A percentile compares a stretch with the other conserved stretches of the same genome.
Conservation (phyloP, 1,140 invertebrate genomes). For the Pseudomyrmex cubaensis region DNA sequence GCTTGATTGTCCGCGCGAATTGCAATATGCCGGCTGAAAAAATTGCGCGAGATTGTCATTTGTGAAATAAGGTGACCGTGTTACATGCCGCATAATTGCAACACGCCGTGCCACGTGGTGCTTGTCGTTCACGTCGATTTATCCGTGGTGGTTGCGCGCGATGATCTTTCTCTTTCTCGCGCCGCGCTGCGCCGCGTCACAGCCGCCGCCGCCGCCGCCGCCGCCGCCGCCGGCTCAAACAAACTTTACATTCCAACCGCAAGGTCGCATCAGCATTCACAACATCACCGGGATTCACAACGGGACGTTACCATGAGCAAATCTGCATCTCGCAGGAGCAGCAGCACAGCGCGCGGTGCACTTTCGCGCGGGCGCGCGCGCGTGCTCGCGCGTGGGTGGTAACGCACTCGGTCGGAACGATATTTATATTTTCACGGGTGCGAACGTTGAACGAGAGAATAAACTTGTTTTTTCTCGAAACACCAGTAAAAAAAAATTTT, state of each 20-base stretch:
- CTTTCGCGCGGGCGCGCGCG: background rate
- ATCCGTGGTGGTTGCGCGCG: slow-evolving; percentile 39
- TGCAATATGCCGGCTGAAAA: slow-evolving; percentile 7
- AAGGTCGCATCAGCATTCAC: slow-evolving; percentile 68
- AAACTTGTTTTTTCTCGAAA: background rate
- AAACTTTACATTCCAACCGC: slow-evolving; percentile 62
- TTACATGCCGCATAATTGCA: slow-evolving; percentile 38
- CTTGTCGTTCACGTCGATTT: slow-evolving; percentile 28
- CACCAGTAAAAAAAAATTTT: background rate
- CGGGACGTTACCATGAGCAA: slow-evolving; percentile 19
- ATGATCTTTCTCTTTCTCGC: slow-evolving; percentile 4
- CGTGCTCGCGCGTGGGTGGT: slow-evolving; percentile 31
- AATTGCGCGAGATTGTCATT: slow-evolving; percentile 41
- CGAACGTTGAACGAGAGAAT: background rate
- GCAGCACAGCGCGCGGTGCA: background rate
- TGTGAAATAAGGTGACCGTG: slow-evolving; percentile 41
- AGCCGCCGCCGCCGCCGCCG: too few species aligned
- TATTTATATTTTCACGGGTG: slow-evolving; percentile 30
- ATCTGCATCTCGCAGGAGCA: slow-evolving; percentile 1
- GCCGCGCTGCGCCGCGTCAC: too few species aligned
- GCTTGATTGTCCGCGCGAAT: background rate
- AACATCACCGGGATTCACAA: background rate
- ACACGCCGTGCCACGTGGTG: slow-evolving; percentile 23
- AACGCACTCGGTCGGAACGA: slow-evolving; percentile 10
- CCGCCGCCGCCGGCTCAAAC: background rate